Evolutionary conservation across 2,888 invertebrate species (phyloP).

Genomic region (Himalopsyche tibetana): DNA sequence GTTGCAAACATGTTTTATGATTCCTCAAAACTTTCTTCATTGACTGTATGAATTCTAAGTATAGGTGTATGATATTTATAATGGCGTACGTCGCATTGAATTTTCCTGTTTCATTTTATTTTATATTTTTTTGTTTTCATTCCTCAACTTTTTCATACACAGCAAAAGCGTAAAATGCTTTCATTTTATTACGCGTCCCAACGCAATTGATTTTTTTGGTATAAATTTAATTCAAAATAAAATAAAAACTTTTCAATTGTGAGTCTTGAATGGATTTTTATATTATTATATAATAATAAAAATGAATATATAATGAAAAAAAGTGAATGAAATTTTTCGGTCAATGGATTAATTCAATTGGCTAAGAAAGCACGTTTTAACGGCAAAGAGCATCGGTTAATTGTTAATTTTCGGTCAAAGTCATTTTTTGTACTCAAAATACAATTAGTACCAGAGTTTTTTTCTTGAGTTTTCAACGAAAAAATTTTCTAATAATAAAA

Average conservation of each 20-base stretch:
- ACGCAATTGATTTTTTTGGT: not conserved
- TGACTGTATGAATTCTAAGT: not conserved
- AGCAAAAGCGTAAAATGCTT: conserved; percentile 14
- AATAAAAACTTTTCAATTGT: not conserved
- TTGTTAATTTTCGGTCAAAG: too few relatives aligned
- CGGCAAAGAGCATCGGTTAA: too few relatives aligned
- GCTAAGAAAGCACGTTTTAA: not conserved
- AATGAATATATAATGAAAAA: not conserved
- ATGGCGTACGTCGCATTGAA: conserved; percentile 5
- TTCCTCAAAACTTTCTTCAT: not conserved
- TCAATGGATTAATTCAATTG: not conserved
- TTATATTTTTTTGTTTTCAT: conserved; percentile 9
- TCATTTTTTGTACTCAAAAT: too few relatives aligned
- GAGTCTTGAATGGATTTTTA: not conserved
- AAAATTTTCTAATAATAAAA: too few relatives aligned
- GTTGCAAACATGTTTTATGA: too few relatives aligned
- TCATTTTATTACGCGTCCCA: conserved; percentile 1
- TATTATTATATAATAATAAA: not conserved
- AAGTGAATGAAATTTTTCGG: not conserved
- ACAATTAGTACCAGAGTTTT: too few relatives aligned
- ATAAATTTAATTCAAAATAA: conserved; percentile 5
- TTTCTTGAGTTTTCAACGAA: too few relatives aligned
- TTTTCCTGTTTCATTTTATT: not conserved
- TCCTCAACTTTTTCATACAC: not conserved
- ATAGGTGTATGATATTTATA: not conserved